Evolutionary conservation across 2,888 invertebrate species (phyloP).

Genomic region (Alitta virens): DNA sequence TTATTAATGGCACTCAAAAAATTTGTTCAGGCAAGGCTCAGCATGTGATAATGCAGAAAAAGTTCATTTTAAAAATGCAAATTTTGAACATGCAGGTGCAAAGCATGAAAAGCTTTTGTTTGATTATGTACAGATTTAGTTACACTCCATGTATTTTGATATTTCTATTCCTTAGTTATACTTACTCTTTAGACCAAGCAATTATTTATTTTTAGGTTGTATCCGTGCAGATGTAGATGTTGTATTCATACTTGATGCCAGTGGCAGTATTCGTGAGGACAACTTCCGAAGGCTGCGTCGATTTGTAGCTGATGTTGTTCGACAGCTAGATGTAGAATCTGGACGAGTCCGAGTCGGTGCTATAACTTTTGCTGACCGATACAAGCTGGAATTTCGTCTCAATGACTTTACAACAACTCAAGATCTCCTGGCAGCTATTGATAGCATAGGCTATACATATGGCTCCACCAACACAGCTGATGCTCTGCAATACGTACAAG

Average conservation of each 20-base stretch:
- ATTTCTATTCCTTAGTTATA: too few relatives aligned
- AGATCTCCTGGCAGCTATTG: not conserved
- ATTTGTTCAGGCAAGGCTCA: too few relatives aligned
- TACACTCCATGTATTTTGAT: too few relatives aligned
- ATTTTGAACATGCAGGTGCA: too few relatives aligned
- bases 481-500: constrained; percentile 6
- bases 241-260: not conserved
- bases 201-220: not conserved
- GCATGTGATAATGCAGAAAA: too few relatives aligned
- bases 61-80: too few relatives aligned
- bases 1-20: too few relatives aligned
- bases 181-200: not conserved
- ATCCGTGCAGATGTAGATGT: not conserved
- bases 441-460: constrained; percentile 8
- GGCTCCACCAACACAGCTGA: constrained; percentile 21
- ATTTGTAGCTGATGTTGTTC: not conserved
- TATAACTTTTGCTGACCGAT: not conserved
- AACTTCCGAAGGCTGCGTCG: not conserved
- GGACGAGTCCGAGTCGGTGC: not conserved
- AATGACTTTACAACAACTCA: not conserved
- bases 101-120: too few relatives aligned
- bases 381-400: not conserved
- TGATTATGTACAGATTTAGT: too few relatives aligned
- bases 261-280: not conserved
- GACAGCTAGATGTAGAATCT: not conserved